phyloP scores from a whole-genome alignment of 2,797 vertebrate species.

The Pipistrellus kuhlii region DNA sequence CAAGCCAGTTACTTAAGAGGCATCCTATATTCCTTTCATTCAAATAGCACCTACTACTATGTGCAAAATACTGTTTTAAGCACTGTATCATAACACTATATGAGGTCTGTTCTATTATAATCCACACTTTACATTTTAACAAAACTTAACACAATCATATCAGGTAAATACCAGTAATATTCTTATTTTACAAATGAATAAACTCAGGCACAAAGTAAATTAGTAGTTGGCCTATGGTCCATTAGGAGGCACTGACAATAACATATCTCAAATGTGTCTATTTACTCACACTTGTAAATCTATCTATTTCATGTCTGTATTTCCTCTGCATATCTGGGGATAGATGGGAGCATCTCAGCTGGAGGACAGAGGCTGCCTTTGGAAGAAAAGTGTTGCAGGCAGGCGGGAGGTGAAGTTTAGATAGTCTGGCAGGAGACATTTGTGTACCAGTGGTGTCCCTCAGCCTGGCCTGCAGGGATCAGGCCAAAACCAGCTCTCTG shows the following conservation, averaged over 20 bases:
- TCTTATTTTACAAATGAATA: conserved; percentile 26
- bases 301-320: background rate
- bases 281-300: background rate
- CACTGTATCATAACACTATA: background rate
- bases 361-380: background rate
- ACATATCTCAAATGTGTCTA: background rate
- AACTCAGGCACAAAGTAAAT: background rate
- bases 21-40: background rate
- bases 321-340: background rate
- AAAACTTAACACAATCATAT: background rate
- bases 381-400: background rate
- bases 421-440: background rate
- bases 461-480: no score
- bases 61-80: background rate
- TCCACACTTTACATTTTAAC: background rate
- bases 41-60: background rate
- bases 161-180: background rate
- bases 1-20: background rate
- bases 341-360: background rate
- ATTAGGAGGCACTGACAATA: background rate
- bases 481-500: no score
- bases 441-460: no score
- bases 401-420: background rate
- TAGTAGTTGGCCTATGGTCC: background rate
- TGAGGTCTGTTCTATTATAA: background rate